Base-by-base conservation (phyloP, 2,113 vertebrate genomes). In the Siniperca chuatsi region DNA sequence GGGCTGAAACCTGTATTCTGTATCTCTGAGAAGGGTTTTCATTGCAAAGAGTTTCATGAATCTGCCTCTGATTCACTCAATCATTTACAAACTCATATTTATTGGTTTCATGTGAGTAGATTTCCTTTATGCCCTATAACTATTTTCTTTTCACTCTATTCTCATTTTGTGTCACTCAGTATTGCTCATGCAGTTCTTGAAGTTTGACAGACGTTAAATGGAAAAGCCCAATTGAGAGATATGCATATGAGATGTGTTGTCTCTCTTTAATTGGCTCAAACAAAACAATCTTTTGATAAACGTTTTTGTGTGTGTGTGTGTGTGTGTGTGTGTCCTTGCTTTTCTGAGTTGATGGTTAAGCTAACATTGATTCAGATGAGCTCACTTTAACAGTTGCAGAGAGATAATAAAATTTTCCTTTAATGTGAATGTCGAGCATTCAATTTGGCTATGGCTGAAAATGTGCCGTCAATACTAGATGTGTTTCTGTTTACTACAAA, bases 1-100 rank as follows among this genome's bases (percentile, higher is more conserved):
- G 73, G 55, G 54, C 21, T 44, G 55, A 84, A 81, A 88, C 71
- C 54, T 66, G 57, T 21, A 18, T 40, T 83, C 52, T 66, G 72
- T 76, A 29, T 65, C 21, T 64, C 50, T 69, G 40, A 48, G 21
- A 57, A 33, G 44, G 55, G 25, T 50, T 69, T 84, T 68, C 40
- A 70, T 50, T 40, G n/a, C 35, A 82, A 72, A 79, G 33, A 76
- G 61, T 69, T n/a, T 76, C 58, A 62, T 55, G 48, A 80, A 70
- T 74, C 60, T 70, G 35, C 42, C 69, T 66, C 21, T 71, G 58
- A 80, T n/a, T 73, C 37, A 52, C 61, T 77, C 25, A 54, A 7
- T 71, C 35, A 75, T 37, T 37, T 8, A 72, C 3, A 69, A 81
- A 73, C 37, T 55, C 25, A 21, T 61, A 54, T 71, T 29, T 58